Evolutionary conservation across 2,113 vertebrate species (phyloP).

Genomic region (Ramphastos sulfuratus): DNA sequence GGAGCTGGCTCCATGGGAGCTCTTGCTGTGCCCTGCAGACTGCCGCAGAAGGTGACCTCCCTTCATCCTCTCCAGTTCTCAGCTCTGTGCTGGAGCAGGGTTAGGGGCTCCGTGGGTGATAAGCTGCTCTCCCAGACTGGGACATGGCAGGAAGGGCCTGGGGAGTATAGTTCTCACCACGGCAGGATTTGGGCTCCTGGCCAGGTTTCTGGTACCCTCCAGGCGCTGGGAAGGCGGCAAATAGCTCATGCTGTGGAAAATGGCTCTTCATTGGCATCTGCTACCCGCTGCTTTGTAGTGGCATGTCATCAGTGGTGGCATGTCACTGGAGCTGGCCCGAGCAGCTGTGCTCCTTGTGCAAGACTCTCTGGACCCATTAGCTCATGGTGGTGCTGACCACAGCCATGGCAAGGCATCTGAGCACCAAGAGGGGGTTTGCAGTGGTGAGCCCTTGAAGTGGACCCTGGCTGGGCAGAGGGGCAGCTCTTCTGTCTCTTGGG

Average conservation of each 20-base stretch:
- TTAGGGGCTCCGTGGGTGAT: neutral
- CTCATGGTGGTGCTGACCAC: neutral
- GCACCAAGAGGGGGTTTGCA: neutral
- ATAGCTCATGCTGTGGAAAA: neutral
- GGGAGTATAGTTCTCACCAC: neutral
- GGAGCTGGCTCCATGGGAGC: accelerated
- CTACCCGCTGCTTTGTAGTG: neutral
- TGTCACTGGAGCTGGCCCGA: neutral
- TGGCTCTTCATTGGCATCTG: neutral
- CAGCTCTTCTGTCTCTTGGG: neutral
- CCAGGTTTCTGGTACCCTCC: neutral
- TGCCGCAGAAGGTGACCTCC: neutral
- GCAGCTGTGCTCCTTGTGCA: neutral
- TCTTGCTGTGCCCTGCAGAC: neutral
- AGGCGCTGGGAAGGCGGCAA: neutral
- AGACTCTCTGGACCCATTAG: neutral
- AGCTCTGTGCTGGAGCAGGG: accelerated
- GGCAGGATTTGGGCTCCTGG: neutral
- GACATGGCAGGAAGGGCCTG: neutral
- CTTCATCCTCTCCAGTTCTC: neutral
- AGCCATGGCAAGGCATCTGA: accelerated
- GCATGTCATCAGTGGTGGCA: accelerated
- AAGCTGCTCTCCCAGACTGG: neutral
- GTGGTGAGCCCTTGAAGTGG: neutral
- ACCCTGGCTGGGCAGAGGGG: neutral